phyloP scores from a whole-genome alignment of 2,797 vertebrate species.

The Halcyon leucocephala region DNA sequence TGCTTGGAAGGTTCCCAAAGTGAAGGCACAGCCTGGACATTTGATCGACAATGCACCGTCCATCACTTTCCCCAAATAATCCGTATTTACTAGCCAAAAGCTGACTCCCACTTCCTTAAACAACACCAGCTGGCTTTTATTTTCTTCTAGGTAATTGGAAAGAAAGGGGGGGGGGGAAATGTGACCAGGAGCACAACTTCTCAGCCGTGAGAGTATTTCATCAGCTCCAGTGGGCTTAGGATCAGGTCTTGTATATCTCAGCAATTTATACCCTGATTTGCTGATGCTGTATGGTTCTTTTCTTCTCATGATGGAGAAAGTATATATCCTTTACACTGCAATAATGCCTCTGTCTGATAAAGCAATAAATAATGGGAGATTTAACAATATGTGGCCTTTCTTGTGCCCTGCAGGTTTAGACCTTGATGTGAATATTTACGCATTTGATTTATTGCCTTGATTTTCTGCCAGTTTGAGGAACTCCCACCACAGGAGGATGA shows the following conservation, averaged over 20 bases:
- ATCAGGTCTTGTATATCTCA: neutral
- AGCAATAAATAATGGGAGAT: conserved; percentile 11
- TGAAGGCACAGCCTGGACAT: neutral
- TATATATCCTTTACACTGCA: neutral
- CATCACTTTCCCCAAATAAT: neutral
- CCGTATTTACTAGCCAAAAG: neutral
- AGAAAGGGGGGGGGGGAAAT: neutral
- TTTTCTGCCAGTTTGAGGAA: neutral
- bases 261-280: neutral
- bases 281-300: neutral
- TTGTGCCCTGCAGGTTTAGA: neutral
- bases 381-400: neutral
- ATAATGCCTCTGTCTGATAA: neutral
- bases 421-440: neutral
- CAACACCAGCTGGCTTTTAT: neutral
- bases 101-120: neutral
- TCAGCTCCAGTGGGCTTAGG: neutral
- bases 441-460: neutral
- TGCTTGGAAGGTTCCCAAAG: neutral
- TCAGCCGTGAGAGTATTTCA: neutral
- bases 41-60: neutral
- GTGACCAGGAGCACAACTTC: neutral
- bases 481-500: neutral
- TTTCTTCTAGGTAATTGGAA: neutral
- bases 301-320: neutral